Base-by-base conservation (phyloP, 53 echinoderm and acorn worm genomes). In the Actinopyga echinites region DNA sequence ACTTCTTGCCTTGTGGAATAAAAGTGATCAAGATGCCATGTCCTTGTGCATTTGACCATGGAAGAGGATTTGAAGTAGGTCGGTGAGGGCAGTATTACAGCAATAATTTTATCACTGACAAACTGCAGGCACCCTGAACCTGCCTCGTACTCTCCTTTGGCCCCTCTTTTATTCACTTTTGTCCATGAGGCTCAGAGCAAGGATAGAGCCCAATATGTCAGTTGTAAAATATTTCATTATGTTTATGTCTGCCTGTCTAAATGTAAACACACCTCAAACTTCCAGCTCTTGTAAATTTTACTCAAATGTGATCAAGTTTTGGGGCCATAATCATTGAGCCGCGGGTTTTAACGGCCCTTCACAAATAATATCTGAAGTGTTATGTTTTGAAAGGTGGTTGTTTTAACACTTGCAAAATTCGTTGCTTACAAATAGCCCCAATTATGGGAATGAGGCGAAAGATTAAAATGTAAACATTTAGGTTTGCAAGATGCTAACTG, bases 391-490 rank as follows among this genome's bases (percentile, higher is more conserved):
- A 77, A 77, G 56, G 77, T 77, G 77, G 55, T 20, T 56, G 77
- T 32, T 77, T 56, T 77, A 56, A 77, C 77, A 77, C 77, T 33
- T 19, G 30, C 43, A 55, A 55, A 77, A 77, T 77, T 77, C 56
- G 56, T 56, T 77, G 77, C 77, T 77, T 77, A 77, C 77, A 77
- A 77, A 77, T 77, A 77, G 77, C 77, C 77, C 77, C 77, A 77
- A 77, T 77, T 77, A 77, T 77, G 77, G 77, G 77, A 77, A 77
- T 56, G 77, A 77, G 77, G 77, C 54, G 77, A 77, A 77, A 77
- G 77, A 77, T 77, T 77, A 77, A 77, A 77, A 77, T 77, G 77
- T 77, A 77, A 77, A 77, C 77, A 77, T 77, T 77, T 77, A 77
- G 77, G 77, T 77, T 77, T 53, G 77, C 77, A 56, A 56, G 77